Evolutionary conservation across 2,797 vertebrate species (phyloP).

Genomic region (Coluber constrictor): DNA sequence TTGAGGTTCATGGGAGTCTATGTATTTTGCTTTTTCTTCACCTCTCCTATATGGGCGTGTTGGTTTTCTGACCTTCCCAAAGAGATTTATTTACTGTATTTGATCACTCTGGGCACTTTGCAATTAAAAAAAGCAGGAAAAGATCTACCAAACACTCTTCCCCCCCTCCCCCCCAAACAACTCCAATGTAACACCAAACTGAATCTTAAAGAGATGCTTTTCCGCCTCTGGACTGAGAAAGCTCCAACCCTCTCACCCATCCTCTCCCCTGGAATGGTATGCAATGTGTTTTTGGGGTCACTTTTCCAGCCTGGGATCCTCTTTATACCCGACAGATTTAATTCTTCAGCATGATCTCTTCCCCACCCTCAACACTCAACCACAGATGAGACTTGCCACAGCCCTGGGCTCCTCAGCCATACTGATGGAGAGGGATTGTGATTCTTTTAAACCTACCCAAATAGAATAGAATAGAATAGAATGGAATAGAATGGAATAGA

Average conservation of each 20-base stretch:
- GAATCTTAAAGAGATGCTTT: neutral
- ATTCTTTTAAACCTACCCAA: neutral
- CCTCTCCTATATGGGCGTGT: neutral
- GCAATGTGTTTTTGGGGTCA: neutral
- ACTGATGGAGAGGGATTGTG: neutral
- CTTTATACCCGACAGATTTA: neutral
- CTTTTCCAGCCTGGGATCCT: neutral
- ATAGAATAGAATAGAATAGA: too few relatives aligned
- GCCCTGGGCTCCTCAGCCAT: neutral
- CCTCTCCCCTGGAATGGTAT: neutral
- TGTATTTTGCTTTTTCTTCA: neutral
- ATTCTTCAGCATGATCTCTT: neutral
- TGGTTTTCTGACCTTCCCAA: neutral
- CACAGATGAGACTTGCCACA: neutral
- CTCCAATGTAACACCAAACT: neutral
- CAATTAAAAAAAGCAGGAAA: neutral
- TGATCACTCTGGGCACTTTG: neutral
- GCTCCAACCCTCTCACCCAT: neutral
- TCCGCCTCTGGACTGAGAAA: neutral
- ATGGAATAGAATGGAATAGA: too few relatives aligned
- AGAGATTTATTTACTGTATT: neutral
- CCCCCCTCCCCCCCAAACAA: too few relatives aligned
- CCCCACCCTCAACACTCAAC: neutral
- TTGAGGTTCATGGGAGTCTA: neutral
- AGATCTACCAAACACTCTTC: neutral